Evolutionary conservation across 2,888 invertebrate genomes (phyloP), one percentile per base, ranked within the genome.

Genomic region (Julus scanicus): DNA sequence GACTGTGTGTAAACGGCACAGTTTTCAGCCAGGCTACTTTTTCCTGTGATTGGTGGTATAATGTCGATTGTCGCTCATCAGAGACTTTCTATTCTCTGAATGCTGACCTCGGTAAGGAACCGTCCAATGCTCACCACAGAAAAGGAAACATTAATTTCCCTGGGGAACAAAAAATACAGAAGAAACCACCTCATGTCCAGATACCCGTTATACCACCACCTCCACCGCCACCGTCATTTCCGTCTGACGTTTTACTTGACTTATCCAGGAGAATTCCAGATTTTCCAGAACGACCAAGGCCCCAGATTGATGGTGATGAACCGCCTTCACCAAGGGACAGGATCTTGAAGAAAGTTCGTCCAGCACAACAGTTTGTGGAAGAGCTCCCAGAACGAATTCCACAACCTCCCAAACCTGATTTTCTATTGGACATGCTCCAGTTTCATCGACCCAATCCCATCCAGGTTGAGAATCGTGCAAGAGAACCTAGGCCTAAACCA

Each of bases 31-130:
- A 89, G 86, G 87, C 57, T n/a, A 86, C 89, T 15, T 89, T 89
- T n/a, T 86, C 87, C 49, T 89, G 89, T 71, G 88, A 89, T 39
- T 89, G 89, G 89, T 89, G 89, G 89, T 89, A 89, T 88, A 88
- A 87, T 40, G 89, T 89, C 15, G 89, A 89, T 48, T 89, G 89
- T 40, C 71, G 86, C 37, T n/a, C 83, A n/a, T 71, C 89, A 1
- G 17, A 80, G 8, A 8, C 37, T 57, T 89, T 88, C 84, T 89
- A 89, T 63, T 40, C 37, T 3, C 39, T 89, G 40, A 89, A 89
- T 44, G 86, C 89, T 20, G 63, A 86, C 11, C 80, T 89, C 20
- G 89, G 86, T 40, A 85, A 86, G 39, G 44, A 44, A n/a, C 87
- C 80, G 37, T 37, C 53, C 40, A 88, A 40, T 88, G 71, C 84